Evolutionary conservation across 2,888 invertebrate genomes (phyloP), one percentile per base, ranked within the genome.

Genomic region (Caenorhabditis japonica): DNA sequence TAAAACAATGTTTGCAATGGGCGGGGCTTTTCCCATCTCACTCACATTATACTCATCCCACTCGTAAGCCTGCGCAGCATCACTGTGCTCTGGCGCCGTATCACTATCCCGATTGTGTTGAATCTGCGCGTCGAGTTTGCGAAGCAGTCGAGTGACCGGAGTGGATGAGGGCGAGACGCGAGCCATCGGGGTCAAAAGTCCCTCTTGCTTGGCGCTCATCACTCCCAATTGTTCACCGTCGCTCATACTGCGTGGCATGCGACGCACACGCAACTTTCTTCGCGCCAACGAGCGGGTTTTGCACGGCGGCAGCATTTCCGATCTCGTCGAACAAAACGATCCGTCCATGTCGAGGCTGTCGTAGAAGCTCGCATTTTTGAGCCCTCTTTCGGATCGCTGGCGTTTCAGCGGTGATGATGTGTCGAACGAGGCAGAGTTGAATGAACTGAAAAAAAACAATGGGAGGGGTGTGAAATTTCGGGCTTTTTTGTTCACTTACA

Each of bases 1-100:
- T n/a, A n/a, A n/a, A n/a, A n/a, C n/a, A n/a, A n/a, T n/a, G n/a
- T n/a, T n/a, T n/a, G n/a, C n/a, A n/a, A n/a, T n/a, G n/a, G n/a
- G n/a, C n/a, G n/a, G n/a, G n/a, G n/a, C n/a, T n/a, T n/a, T n/a
- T n/a, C n/a, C n/a, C n/a, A n/a, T n/a, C n/a, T n/a, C n/a, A 71
- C 75, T 70, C 51, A 83, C 83, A 64, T 79, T 77, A 49, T 83
- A 83, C 38, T 83, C 83, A 55, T 83, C 83, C 83, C 83, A 83
- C 46, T 83, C 83, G 49, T 80, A 83, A 15, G 75, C 77, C 13
- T 77, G 73, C 0, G 77, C 75, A 13, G 72, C 73, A 34, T 81
- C 82, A 34, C 71, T 72, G n/a, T 69, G 74, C 15, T 81, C 77
- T n/a, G 66, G 70, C 43, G 49, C 73, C 10, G 60, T 59, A 36